phyloP scores from a whole-genome alignment of 2,888 invertebrate genomes.

The Napeogenes sylphis region DNA sequence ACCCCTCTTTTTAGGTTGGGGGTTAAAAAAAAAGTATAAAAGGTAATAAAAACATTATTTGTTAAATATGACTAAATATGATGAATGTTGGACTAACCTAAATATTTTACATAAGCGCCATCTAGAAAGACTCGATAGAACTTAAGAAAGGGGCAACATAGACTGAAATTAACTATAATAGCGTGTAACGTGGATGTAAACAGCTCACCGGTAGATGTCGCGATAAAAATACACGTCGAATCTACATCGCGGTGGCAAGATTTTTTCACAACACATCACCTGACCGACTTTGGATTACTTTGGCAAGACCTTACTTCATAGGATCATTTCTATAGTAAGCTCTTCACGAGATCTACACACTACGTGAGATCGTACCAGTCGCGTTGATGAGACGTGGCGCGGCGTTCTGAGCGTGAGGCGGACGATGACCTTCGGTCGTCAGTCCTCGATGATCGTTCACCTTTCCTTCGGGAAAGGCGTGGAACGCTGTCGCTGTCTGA shows the following conservation, averaged over 20 bases:
- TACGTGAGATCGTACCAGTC: conserved; percentile 37
- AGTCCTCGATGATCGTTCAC: conserved; percentile 48
- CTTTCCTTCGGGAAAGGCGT: conserved; percentile 30
- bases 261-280: conserved; percentile 18
- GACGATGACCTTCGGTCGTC: conserved; percentile 31
- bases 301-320: conserved; percentile 41
- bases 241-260: conserved; percentile 25
- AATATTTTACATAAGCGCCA: no score
- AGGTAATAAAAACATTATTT: no score
- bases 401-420: conserved; percentile 40
- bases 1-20: no score
- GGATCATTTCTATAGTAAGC: conserved; percentile 48
- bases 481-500: conserved; percentile 42
- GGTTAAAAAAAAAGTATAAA: no score
- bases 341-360: conserved; percentile 42
- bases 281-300: conserved; percentile 10
- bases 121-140: no score
- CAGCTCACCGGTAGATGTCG: no score
- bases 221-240: not conserved
- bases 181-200: no score
- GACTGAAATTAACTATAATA: no score
- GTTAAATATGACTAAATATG: no score
- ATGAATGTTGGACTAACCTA: no score
- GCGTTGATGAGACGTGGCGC: conserved; percentile 45
- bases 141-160: no score